Evolutionary conservation across 1,140 invertebrate genomes (phyloP).

Genomic region (Mya arenaria): DNA sequence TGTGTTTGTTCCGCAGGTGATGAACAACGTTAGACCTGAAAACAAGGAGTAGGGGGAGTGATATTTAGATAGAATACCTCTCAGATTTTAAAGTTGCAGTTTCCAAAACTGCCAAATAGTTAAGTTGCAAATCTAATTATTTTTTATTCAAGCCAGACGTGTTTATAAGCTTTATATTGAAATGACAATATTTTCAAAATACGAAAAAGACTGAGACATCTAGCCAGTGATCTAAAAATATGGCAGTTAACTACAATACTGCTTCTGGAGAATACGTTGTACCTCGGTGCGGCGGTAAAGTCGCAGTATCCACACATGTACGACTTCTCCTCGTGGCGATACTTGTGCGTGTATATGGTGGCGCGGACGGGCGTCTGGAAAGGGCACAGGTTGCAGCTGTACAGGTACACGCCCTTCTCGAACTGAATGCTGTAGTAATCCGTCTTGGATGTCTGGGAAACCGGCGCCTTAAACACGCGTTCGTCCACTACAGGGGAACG

Average conservation of each 20-base stretch:
- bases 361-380: constrained; percentile 47
- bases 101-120: no score
- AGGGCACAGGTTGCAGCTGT: constrained; percentile 50
- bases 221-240: no score
- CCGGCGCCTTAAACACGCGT: constrained; percentile 38
- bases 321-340: constrained; percentile 45
- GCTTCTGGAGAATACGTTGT: no score
- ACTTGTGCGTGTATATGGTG: constrained; percentile 55
- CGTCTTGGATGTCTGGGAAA: constrained; percentile 53
- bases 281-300: constrained; percentile 48
- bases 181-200: neutral
- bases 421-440: constrained; percentile 47
- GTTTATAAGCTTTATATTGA: neutral
- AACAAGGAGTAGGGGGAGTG: no score
- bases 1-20: constrained; percentile 41
- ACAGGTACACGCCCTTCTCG: constrained; percentile 50
- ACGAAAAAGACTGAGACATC: no score
- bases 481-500: constrained; percentile 5
- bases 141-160: no score
- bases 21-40: constrained; percentile 52
- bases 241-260: no score
- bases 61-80: no score
- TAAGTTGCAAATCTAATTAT: no score
- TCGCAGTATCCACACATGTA: constrained; percentile 53
- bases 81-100: no score